These are phyloP conservation scores for Dendrocincla fuliginosa DNA, from an alignment of 2,797 vertebrate genomes.

Conservation along the genomic window DNA sequence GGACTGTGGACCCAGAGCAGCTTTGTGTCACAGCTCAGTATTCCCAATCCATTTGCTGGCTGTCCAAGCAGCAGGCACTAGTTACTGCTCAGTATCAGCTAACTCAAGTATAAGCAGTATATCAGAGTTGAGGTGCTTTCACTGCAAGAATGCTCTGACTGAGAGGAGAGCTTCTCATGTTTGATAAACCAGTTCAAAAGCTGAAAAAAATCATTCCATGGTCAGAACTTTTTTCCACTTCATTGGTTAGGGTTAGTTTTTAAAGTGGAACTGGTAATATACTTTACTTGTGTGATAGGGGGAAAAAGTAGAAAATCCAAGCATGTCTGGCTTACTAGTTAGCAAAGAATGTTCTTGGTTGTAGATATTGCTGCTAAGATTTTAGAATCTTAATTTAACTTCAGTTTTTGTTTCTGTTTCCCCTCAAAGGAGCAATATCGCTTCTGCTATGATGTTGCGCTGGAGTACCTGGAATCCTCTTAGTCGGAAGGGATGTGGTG, in stretches of 20 bases:
- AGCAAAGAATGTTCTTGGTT: not conserved
- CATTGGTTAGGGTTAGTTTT: not conserved
- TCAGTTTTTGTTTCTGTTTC: not conserved
- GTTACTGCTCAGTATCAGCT: not conserved
- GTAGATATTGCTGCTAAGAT: not conserved
- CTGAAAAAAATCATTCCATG: not conserved
- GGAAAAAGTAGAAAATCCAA: not conserved
- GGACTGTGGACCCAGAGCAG: not conserved
- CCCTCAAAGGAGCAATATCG: conserved; percentile 91
- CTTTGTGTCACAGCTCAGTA: not conserved
- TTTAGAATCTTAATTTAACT: not conserved
- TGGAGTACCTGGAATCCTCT: conserved; percentile 96
- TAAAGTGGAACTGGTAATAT: not conserved
- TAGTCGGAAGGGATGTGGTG: conserved; percentile 72
- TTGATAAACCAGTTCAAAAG: not conserved
- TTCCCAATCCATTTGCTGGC: not conserved
- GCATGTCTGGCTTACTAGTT: not conserved
- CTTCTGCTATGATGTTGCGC: conserved; percentile 94
- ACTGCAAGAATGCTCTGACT: not conserved
- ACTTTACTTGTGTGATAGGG: not conserved
- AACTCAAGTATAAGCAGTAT: not conserved
- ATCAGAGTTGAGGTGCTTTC: not conserved
- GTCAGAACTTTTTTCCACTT: not conserved
- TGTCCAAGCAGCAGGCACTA: not conserved
- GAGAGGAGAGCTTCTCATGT: not conserved